Evolutionary conservation across 2,888 invertebrate genomes (phyloP).

Genomic region (Gandaritis pyraliata): DNA sequence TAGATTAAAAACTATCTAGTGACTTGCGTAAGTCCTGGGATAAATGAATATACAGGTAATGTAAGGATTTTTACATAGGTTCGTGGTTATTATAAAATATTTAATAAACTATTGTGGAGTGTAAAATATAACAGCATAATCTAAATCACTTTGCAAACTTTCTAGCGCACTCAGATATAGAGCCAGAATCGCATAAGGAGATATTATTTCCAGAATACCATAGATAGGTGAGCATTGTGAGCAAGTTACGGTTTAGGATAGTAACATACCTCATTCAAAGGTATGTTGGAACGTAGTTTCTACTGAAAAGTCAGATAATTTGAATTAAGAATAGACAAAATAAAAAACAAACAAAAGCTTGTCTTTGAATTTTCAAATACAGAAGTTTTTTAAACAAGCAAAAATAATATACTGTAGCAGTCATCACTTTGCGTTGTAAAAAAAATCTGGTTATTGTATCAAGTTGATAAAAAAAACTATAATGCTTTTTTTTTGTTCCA

Average conservation of each 20-base stretch:
- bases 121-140: conserved; percentile 20
- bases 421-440: too few species aligned
- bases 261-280: conserved; percentile 16
- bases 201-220: conserved; percentile 27
- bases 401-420: too few species aligned
- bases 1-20: too few species aligned
- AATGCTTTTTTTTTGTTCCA: too few species aligned
- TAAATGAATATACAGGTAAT: too few species aligned
- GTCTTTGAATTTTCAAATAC: too few species aligned
- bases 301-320: background rate
- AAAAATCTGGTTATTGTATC: too few species aligned
- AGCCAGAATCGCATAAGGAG: conserved; percentile 31
- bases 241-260: conserved; percentile 27
- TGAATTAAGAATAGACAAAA: background rate
- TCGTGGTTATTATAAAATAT: background rate
- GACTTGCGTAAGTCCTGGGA: too few species aligned
- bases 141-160: conserved; percentile 30
- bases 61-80: too few species aligned
- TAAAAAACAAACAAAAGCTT: too few species aligned
- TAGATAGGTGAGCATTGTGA: conserved; percentile 23
- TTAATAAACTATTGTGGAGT: conserved; percentile 8
- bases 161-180: conserved; percentile 24
- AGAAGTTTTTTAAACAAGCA: too few species aligned
- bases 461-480: too few species aligned
- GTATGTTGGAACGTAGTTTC: background rate